Evolutionary conservation across 2,888 invertebrate species (phyloP).

Genomic region (Harpagoxenus sublaevis): DNA sequence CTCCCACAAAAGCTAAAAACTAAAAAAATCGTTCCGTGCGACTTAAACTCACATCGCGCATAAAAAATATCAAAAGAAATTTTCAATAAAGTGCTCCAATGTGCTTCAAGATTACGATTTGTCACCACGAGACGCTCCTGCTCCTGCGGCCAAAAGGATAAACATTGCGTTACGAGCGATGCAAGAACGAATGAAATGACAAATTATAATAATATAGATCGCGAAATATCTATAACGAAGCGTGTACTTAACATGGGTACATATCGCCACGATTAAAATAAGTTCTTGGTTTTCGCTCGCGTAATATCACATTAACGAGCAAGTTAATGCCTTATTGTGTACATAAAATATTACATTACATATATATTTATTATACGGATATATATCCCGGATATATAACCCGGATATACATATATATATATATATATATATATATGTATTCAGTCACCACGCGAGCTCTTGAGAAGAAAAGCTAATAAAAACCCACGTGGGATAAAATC

Average conservation of each 20-base stretch:
- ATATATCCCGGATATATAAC: no score
- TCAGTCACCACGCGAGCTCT: background rate
- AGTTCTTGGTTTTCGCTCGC: slow-evolving; percentile 3
- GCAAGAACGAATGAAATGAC: background rate
- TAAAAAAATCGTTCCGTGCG: background rate
- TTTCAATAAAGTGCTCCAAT: background rate
- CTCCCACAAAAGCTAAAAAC: background rate
- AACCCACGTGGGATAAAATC: slow-evolving; percentile 22
- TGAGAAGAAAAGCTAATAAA: slow-evolving; percentile 13
- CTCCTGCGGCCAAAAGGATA: background rate
- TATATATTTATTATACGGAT: no score
- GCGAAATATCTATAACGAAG: slow-evolving; percentile 17
- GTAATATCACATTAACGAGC: slow-evolving; percentile 28
- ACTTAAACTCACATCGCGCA: background rate
- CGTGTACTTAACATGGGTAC: slow-evolving; percentile 34
- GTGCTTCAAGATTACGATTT: background rate
- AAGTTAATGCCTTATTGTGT: background rate
- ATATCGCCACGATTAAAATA: slow-evolving; percentile 21
- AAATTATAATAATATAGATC: background rate
- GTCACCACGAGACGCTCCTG: background rate
- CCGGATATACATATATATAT: background rate
- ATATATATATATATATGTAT: background rate
- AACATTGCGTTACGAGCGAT: background rate
- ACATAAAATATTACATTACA: no score
- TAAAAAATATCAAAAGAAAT: slow-evolving; percentile 5